These are phyloP conservation scores for Himalopsyche phryganea DNA, from an alignment of 1,140 invertebrate species.

Conservation along the genomic window DNA sequence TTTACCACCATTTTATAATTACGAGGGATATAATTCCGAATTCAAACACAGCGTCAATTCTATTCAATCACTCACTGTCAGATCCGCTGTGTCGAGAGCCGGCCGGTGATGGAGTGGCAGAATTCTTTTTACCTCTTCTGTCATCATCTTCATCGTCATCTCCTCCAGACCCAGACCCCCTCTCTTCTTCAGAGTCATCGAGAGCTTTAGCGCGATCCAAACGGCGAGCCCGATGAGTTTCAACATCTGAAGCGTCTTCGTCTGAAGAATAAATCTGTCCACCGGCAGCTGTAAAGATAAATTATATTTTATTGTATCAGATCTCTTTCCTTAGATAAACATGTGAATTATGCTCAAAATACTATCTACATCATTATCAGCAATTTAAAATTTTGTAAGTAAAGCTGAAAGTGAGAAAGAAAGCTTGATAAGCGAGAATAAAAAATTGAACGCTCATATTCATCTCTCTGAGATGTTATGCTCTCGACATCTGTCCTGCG, in stretches of 20 bases:
- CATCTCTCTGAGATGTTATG: too few species aligned
- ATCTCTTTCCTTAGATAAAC: too few species aligned
- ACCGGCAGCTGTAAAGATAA: slow-evolving; percentile 48
- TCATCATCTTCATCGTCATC: slow-evolving; percentile 37
- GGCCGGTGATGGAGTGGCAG: slow-evolving; percentile 17
- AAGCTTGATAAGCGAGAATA: too few species aligned
- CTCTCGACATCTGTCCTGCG: too few species aligned
- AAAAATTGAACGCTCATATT: too few species aligned
- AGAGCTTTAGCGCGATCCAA: slow-evolving; percentile 75
- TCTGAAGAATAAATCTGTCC: slow-evolving; percentile 89
- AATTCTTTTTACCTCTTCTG: slow-evolving; percentile 23
- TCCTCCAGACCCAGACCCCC: slow-evolving; percentile 39
- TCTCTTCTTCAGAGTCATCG: slow-evolving; percentile 80
- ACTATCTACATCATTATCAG: too few species aligned
- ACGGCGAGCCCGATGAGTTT: slow-evolving; percentile 69
- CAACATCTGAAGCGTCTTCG: slow-evolving; percentile 84
- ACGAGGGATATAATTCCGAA: not conserved
- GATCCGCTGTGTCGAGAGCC: slow-evolving; percentile 23
- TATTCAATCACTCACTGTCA: slow-evolving; percentile 14
- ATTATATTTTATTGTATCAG: slow-evolving; percentile 17
- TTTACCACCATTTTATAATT: too few species aligned
- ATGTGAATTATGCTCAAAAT: not conserved
- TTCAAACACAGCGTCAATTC: not conserved
- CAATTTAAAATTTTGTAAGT: too few species aligned
- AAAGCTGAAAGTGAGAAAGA: too few species aligned